Evolutionary conservation across 2,797 vertebrate genomes (phyloP).

Genomic region (Zenarchopterus dispar): DNA sequence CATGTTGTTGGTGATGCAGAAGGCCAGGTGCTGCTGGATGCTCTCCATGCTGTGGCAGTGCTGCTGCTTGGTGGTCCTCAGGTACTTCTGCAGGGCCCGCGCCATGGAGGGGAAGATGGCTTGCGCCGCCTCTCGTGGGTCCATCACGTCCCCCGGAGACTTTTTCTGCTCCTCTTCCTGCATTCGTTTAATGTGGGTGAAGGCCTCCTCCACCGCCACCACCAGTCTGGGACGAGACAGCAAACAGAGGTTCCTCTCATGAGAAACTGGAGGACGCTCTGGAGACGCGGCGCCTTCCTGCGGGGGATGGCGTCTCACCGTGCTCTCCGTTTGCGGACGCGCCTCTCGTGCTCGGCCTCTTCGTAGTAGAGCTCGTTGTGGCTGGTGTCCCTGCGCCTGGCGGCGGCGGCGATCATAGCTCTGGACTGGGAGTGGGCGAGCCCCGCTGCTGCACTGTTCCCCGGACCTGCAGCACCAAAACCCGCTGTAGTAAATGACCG

Average conservation of each 20-base stretch:
- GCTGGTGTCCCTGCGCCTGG: constrained; percentile 89
- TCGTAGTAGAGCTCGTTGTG: constrained; percentile 98
- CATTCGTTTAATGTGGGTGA: constrained; percentile 94
- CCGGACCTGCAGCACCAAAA: constrained; percentile 72
- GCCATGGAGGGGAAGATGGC: constrained; percentile 99
- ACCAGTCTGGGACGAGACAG: constrained; percentile 85
- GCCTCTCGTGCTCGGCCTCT: constrained; percentile 92
- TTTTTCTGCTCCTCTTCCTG: constrained; percentile 91
- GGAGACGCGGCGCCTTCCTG: too few species aligned
- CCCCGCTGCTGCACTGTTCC: constrained; percentile 86
- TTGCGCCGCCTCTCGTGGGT: constrained; percentile 93
- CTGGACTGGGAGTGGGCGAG: constrained; percentile 87
- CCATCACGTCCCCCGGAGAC: constrained; percentile 92
- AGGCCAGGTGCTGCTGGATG: constrained; percentile 96
- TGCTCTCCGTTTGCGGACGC: constrained; percentile 90
- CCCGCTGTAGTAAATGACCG: neutral
- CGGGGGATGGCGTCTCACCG: constrained; percentile 74
- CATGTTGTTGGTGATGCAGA: constrained; percentile 98
- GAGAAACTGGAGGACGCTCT: too few species aligned
- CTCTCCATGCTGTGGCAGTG: constrained; percentile 99
- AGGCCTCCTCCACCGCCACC: constrained; percentile 96
- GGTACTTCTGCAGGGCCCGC: constrained; percentile 96
- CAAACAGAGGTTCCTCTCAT: neutral
- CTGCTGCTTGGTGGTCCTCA: constrained; percentile 95
- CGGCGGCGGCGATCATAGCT: constrained; percentile 91